A percentile compares a stretch with the other conserved stretches of the same genome.
These are phyloP conservation scores for Zaprionus africanus DNA, from an alignment of 1,140 invertebrate species.

Conservation along the genomic window DNA sequence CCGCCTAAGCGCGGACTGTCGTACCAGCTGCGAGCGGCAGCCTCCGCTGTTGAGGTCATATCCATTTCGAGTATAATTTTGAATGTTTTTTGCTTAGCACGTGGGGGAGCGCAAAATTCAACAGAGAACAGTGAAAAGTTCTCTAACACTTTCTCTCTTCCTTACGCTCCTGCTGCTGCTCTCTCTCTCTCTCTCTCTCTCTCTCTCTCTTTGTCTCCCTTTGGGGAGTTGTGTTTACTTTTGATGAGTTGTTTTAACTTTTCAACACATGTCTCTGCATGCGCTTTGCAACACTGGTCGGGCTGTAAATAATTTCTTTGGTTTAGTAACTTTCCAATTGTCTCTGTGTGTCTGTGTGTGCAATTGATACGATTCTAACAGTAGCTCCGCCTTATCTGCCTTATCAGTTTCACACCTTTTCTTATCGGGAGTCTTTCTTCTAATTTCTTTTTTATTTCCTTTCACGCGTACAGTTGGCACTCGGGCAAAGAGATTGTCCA, in stretches of 20 bases:
- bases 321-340: slow-evolving; percentile 45
- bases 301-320: slow-evolving; percentile 53
- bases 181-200: slow-evolving; percentile 2
- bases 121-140: slow-evolving; percentile 26
- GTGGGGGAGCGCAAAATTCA: slow-evolving; percentile 54
- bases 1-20: slow-evolving; percentile 83
- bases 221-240: slow-evolving; percentile 21
- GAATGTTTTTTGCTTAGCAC: slow-evolving; percentile 72
- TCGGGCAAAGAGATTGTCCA: slow-evolving; percentile 8
- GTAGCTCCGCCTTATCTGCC: slow-evolving; percentile 65
- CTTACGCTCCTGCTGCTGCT: background rate
- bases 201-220: background rate
- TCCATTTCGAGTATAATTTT: slow-evolving; percentile 85
- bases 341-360: slow-evolving; percentile 35
- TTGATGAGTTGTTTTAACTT: slow-evolving; percentile 19
- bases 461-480: slow-evolving; percentile 50
- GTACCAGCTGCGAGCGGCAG: slow-evolving; percentile 84
- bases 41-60: slow-evolving; percentile 84
- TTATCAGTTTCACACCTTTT: slow-evolving; percentile 39
- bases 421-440: background rate
- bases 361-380: slow-evolving; percentile 69
- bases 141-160: slow-evolving; percentile 8
- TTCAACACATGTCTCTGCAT: slow-evolving; percentile 51
- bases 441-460: slow-evolving; percentile 45
- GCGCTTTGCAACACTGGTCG: slow-evolving; percentile 44